Conservation (phyloP, 2,113 vertebrate genomes). For the Anhinga rufa region DNA sequence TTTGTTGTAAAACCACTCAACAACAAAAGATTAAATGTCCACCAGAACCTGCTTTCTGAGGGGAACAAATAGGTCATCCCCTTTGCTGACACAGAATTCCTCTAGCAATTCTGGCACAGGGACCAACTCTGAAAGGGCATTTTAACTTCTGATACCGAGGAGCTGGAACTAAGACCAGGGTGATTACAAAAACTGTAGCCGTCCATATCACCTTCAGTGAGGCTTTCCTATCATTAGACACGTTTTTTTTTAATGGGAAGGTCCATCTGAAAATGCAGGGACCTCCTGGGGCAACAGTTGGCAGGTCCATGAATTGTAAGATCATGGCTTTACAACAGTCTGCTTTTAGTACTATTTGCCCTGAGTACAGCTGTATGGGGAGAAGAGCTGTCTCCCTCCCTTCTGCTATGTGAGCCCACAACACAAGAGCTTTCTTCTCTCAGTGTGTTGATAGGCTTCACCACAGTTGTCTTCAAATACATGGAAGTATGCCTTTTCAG, state of each 20-base stretch:
- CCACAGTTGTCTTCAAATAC: background rate
- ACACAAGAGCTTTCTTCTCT: background rate
- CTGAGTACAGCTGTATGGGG: background rate
- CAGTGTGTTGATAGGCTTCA: background rate
- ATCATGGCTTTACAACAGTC: background rate
- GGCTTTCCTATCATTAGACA: background rate
- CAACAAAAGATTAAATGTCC: background rate
- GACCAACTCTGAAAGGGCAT: background rate
- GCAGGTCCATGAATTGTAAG: background rate
- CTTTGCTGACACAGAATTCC: background rate
- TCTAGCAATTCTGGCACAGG: background rate
- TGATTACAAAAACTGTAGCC: background rate
- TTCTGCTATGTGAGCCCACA: fast-evolving
- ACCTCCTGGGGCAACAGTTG: background rate
- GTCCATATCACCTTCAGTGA: background rate
- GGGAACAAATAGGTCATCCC: background rate
- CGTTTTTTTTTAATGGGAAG: background rate
- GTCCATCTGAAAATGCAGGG: background rate
- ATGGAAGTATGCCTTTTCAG: background rate
- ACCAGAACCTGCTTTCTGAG: background rate
- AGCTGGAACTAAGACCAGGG: background rate
- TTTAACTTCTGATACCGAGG: background rate
- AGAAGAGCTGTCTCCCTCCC: background rate
- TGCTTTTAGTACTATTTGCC: background rate
- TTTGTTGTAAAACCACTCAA: background rate